Evolutionary conservation across 2,797 vertebrate species (phyloP).

Genomic region (Oceanodroma leucorhoa): DNA sequence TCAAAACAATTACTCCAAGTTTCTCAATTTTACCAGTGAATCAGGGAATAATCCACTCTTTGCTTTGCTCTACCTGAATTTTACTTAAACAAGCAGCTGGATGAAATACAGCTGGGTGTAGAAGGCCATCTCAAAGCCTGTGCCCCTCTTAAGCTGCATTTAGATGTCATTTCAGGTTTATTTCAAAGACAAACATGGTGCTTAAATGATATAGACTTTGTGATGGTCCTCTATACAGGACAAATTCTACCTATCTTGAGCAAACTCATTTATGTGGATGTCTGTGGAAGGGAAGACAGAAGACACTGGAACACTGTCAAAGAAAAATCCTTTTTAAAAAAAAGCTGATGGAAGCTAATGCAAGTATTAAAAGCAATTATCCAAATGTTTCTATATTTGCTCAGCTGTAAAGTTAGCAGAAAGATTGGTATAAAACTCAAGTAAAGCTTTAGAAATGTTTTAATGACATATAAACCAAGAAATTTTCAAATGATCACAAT

Average conservation of each 20-base stretch:
- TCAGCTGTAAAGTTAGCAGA: background rate
- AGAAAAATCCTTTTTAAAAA: background rate
- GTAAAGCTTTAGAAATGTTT: slow-evolving; percentile 39
- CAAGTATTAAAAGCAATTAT: slow-evolving; percentile 36
- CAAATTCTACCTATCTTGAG: background rate
- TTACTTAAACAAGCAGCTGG: background rate
- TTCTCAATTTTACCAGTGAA: background rate
- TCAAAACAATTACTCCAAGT: background rate
- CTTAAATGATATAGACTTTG: background rate
- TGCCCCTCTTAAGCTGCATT: background rate
- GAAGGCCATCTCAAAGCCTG: background rate
- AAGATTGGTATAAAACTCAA: slow-evolving; percentile 15
- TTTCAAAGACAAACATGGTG: background rate
- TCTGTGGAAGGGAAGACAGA: background rate
- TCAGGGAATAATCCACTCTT: background rate
- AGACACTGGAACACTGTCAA: background rate
- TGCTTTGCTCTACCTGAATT: background rate
- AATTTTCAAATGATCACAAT: slow-evolving; percentile 44
- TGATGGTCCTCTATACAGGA: background rate
- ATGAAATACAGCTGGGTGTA: background rate
- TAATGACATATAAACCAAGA: slow-evolving; percentile 32
- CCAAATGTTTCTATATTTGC: slow-evolving; percentile 43
- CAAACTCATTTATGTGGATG: background rate
- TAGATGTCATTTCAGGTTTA: background rate
- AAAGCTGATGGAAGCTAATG: background rate